These are phyloP conservation scores for Clarias batrachus DNA, from an alignment of 2,113 vertebrate species.

Conservation along the genomic window DNA sequence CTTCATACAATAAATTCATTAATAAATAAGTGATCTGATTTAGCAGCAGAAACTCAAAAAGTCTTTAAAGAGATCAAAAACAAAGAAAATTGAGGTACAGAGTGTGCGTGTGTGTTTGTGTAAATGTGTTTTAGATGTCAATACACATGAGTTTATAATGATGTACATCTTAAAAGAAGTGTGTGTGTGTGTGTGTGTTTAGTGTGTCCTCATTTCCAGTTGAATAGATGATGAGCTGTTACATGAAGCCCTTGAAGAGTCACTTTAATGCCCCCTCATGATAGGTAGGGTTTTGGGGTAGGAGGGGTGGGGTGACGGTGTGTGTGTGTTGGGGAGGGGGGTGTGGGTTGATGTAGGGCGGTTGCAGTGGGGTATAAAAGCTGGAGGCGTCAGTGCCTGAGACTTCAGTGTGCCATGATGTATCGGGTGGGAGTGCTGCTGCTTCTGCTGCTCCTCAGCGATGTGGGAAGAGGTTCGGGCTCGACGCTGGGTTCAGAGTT, in stretches of 20 bases:
- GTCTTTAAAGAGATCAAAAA: no score
- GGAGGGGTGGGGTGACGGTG: not conserved
- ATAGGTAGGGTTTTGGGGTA: constrained; percentile 68
- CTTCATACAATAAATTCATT: no score
- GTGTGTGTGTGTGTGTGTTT: not conserved
- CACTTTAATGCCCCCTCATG: constrained; percentile 76
- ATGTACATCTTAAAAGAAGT: not conserved
- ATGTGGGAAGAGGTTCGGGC: not conserved
- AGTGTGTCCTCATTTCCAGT: constrained; percentile 67
- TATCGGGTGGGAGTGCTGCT: not conserved
- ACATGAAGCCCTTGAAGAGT: constrained; percentile 70
- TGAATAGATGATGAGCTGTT: constrained; percentile 77
- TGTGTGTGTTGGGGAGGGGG: constrained; percentile 37
- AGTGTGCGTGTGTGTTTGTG: not conserved
- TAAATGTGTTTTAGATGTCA: not conserved
- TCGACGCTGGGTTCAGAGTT: constrained; percentile 22
- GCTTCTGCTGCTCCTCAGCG: not conserved
- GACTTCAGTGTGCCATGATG: constrained; percentile 56
- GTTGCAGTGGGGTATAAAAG: constrained; percentile 68
- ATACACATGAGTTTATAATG: not conserved
- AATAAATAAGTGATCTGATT: no score
- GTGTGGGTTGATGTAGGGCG: constrained; percentile 15
- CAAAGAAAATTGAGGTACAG: not conserved
- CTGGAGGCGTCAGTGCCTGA: constrained; percentile 49
- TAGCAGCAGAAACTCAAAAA: no score